These are phyloP conservation scores for Choristoneura rosaceana DNA, from an alignment of 2,888 invertebrate genomes.

Conservation along the genomic window DNA sequence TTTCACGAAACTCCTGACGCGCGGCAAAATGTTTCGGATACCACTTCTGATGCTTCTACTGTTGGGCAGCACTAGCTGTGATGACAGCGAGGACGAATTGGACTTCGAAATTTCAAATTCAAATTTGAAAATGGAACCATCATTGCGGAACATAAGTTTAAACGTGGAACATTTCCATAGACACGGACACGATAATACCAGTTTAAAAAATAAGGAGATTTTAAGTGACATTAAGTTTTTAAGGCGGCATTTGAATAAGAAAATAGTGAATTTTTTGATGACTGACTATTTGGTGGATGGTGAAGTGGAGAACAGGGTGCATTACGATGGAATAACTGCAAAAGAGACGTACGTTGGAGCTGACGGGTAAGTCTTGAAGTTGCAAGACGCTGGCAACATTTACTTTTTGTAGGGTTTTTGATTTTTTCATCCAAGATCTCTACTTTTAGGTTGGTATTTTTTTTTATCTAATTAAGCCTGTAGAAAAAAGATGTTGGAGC, in stretches of 20 bases:
- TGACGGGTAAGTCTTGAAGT: constrained; percentile 78
- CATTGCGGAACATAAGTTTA: constrained; percentile 46
- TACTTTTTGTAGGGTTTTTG: neutral
- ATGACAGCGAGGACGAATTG: constrained; percentile 58
- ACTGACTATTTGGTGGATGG: constrained; percentile 89
- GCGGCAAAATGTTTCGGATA: constrained; percentile 72
- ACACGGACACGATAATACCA: constrained; percentile 52
- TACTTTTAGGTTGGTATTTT: too few relatives aligned
- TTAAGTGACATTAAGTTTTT: constrained; percentile 76
- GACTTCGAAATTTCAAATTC: constrained; percentile 47
- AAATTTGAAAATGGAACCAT: constrained; percentile 36
- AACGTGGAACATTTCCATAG: constrained; percentile 51
- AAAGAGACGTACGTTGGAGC: constrained; percentile 87
- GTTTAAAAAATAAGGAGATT: constrained; percentile 55
- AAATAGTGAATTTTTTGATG: constrained; percentile 87
- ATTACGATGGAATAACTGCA: constrained; percentile 87
- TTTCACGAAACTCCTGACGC: constrained; percentile 63
- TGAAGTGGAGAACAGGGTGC: constrained; percentile 88
- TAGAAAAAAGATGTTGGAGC: too few relatives aligned
- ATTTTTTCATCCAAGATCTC: neutral
- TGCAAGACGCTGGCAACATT: constrained; percentile 1
- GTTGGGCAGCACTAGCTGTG: constrained; percentile 73
- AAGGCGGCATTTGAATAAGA: constrained; percentile 72
- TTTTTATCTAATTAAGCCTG: too few relatives aligned
- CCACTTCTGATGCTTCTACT: constrained; percentile 72